phyloP scores from a whole-genome alignment of 2,888 invertebrate genomes.

The Plutella xylostella region DNA sequence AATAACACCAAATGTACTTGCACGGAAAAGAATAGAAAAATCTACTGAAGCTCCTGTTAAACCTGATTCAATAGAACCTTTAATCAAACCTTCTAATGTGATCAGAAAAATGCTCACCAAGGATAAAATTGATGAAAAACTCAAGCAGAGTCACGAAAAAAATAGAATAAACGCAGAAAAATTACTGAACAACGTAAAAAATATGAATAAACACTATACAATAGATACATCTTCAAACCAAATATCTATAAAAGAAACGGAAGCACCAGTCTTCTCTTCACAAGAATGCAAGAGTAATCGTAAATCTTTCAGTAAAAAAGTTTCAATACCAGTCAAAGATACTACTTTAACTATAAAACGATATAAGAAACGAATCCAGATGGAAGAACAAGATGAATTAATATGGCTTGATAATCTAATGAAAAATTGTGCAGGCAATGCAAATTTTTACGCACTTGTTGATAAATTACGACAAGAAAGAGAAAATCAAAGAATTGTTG shows the following conservation, averaged over 20 bases:
- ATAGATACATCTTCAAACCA: conserved; percentile 35
- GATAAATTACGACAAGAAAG: conserved; percentile 51
- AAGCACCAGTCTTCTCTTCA: too few relatives aligned
- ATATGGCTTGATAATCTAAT: conserved; percentile 61
- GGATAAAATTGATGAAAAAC: conserved; percentile 39
- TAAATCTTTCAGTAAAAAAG: conserved; percentile 19
- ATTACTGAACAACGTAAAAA: conserved; percentile 40
- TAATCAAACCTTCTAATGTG: too few relatives aligned
- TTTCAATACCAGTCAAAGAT: conserved; percentile 41
- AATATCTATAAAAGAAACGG: conserved; percentile 30
- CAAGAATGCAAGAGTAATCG: too few relatives aligned
- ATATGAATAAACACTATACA: conserved; percentile 34
- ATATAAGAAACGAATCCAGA: conserved; percentile 57
- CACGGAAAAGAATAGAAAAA: not conserved
- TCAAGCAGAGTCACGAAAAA: conserved; percentile 39
- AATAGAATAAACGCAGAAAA: conserved; percentile 43
- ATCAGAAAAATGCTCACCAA: conserved; percentile 47
- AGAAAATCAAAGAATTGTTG: conserved; percentile 57
- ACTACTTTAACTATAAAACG: conserved; percentile 63
- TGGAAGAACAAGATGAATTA: conserved; percentile 56
- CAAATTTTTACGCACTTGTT: conserved; percentile 49
- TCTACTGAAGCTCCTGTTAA: too few relatives aligned
- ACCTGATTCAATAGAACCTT: too few relatives aligned
- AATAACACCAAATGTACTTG: conserved; percentile 29
- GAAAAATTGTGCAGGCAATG: conserved; percentile 48